These are phyloP conservation scores for Orcinus orca DNA, from an alignment of 2,113 vertebrate genomes.

Conservation along the genomic window DNA sequence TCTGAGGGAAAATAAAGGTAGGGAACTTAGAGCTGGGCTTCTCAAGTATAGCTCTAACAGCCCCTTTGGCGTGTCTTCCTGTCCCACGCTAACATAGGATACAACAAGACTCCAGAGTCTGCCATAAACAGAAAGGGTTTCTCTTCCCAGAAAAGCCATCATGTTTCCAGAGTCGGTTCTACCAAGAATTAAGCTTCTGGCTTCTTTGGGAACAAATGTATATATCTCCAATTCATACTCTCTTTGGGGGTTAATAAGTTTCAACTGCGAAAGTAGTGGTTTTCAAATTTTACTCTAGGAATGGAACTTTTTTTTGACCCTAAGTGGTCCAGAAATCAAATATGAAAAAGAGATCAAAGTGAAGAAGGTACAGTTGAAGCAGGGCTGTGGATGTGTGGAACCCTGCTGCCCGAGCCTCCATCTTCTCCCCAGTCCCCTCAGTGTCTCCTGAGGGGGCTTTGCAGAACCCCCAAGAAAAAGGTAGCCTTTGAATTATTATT, in stretches of 20 bases:
- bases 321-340: constrained; percentile 4
- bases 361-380: not conserved
- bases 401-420: not conserved
- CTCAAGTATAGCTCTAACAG: not conserved
- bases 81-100: not conserved
- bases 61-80: not conserved
- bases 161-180: not conserved
- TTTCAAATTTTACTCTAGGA: not conserved
- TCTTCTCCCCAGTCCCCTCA: not conserved
- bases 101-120: not conserved
- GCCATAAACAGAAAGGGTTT: not conserved
- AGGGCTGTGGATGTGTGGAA: not conserved
- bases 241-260: not conserved
- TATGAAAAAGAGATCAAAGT: not conserved
- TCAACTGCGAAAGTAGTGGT: not conserved
- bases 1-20: not conserved
- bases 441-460: not conserved
- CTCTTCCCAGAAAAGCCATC: not conserved
- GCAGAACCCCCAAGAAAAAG: not conserved
- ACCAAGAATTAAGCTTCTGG: not conserved
- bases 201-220: not conserved
- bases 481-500: not conserved
- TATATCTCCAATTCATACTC: not conserved
- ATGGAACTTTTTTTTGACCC: not conserved
- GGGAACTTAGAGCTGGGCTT: not conserved